Evolutionary conservation across 1,140 invertebrate genomes (phyloP).

Genomic region (Caenorhabditis tropicalis): DNA sequence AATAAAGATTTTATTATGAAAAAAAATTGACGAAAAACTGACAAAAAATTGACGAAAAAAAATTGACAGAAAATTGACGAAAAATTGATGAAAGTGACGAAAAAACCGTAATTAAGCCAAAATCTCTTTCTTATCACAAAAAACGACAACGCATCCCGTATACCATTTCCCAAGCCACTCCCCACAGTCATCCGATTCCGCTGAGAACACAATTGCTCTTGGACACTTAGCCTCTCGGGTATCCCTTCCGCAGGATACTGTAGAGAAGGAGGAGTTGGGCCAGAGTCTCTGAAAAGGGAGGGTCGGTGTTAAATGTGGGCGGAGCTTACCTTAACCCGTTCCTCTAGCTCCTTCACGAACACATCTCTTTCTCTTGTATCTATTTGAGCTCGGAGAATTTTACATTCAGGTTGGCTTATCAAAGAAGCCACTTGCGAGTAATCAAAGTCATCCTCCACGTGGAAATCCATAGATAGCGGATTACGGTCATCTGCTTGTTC

Average conservation of each 20-base stretch:
- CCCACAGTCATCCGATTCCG: conserved; percentile 8
- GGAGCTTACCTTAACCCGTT: neutral
- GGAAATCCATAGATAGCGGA: conserved; percentile 53
- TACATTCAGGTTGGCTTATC: conserved; percentile 54
- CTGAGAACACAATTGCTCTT: conserved; percentile 24
- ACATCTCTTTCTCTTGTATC: neutral
- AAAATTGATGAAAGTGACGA: no score
- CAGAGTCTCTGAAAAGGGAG: neutral
- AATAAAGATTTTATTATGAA: no score
- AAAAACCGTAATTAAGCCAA: no score
- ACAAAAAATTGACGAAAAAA: no score
- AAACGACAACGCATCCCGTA: conserved; percentile 38
- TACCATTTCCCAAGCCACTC: conserved; percentile 46
- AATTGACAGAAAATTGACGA: no score
- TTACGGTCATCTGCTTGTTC: conserved; percentile 56
- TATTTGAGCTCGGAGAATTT: conserved; percentile 5
- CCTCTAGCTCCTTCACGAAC: conserved; percentile 14
- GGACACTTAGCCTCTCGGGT: conserved; percentile 1
- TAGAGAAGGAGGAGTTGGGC: neutral
- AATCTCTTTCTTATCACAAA: conserved; percentile 12
- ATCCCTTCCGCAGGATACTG: neutral
- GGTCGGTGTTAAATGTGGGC: neutral
- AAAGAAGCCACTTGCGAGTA: conserved; percentile 50
- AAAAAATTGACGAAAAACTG: no score
- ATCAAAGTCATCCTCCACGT: conserved; percentile 58